Evolutionary conservation across 2,113 vertebrate genomes (phyloP).

Genomic region (Petromus typicus): DNA sequence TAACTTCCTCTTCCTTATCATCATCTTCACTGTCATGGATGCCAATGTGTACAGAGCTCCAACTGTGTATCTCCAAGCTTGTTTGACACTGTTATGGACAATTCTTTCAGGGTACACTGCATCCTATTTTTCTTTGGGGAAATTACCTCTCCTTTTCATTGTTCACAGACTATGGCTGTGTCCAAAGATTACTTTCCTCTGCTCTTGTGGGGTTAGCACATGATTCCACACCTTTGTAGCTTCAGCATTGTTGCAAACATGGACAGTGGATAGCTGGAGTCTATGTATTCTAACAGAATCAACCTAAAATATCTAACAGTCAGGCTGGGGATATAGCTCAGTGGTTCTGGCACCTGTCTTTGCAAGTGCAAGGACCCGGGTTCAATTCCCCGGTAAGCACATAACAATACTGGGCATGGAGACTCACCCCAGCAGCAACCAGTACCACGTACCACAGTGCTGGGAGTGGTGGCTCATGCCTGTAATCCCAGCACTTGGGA

Average conservation of each 20-base stretch:
- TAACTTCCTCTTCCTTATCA: not conserved
- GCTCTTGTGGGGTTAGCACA: not conserved
- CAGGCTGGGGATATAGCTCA: too few species aligned
- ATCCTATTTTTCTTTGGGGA: not conserved
- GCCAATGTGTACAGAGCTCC: not conserved
- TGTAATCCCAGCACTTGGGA: too few species aligned
- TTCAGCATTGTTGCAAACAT: not conserved
- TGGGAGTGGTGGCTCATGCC: too few species aligned
- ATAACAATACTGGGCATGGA: too few species aligned
- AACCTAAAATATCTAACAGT: not conserved
- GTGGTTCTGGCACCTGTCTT: too few species aligned
- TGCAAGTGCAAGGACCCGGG: too few species aligned
- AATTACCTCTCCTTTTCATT: not conserved
- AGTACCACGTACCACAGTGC: too few species aligned
- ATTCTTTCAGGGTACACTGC: not conserved
- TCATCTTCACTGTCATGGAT: not conserved
- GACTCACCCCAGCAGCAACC: too few species aligned
- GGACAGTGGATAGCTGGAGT: not conserved
- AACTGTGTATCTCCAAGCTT: not conserved
- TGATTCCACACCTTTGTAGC: not conserved
- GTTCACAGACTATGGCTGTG: not conserved
- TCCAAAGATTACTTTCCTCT: not conserved
- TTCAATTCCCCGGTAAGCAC: too few species aligned
- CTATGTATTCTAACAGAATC: not conserved
- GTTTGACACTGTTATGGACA: not conserved